These are phyloP conservation scores for Salvelinus fontinalis DNA, from an alignment of 2,113 vertebrate species.

Conservation along the genomic window DNA sequence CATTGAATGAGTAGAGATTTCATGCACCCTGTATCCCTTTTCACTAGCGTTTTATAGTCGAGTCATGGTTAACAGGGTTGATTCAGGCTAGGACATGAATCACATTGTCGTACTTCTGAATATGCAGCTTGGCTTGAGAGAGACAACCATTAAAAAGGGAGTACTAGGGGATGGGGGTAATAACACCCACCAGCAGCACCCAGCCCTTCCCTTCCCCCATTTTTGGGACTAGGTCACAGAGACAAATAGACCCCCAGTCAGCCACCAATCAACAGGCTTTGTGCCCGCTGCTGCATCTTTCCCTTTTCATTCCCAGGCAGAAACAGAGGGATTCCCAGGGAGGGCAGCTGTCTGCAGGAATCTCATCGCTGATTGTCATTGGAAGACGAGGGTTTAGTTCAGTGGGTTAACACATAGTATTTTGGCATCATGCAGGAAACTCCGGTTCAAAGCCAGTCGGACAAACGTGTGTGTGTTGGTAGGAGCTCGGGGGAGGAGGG, in stretches of 20 bases:
- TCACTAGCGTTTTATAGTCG: background rate
- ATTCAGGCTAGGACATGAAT: conserved; percentile 5
- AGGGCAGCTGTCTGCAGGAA: background rate
- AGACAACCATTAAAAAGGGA: no score
- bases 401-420: no score
- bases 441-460: background rate
- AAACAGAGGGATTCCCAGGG: no score
- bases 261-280: conserved; percentile 65
- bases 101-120: no score
- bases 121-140: no score
- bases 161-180: no score
- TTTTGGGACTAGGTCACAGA: conserved; percentile 40
- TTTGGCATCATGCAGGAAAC: no score
- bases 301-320: conserved; percentile 41
- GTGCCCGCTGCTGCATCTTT: conserved; percentile 39
- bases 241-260: conserved; percentile 36
- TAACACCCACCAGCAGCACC: conserved; percentile 3
- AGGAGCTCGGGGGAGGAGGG: background rate
- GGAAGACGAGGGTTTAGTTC: background rate
- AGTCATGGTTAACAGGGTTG: background rate
- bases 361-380: background rate
- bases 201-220: conserved; percentile 7
- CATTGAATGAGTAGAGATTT: background rate
- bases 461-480: background rate
- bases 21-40: no score